Conservation (phyloP, 1,140 invertebrate species). For the Pseudomyrmex cubaensis region DNA sequence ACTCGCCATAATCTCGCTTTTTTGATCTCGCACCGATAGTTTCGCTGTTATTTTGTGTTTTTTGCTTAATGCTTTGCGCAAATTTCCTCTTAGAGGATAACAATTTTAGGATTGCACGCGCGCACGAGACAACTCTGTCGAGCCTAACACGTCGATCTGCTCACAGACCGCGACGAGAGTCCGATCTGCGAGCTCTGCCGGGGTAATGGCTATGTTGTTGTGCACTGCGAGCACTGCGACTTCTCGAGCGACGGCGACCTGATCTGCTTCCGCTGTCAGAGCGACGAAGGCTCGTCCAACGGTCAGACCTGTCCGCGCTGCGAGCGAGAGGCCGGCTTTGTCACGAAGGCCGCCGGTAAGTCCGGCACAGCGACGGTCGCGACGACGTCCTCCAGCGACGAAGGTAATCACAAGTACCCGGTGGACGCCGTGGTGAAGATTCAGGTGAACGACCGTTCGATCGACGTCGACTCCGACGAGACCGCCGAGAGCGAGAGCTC, state of each 20-base stretch:
- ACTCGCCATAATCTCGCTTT: background rate
- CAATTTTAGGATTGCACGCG: background rate
- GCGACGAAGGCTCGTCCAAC: constrained; percentile 74
- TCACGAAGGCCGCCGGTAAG: constrained; percentile 13
- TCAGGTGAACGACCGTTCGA: constrained; percentile 77
- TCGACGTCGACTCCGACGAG: constrained; percentile 80
- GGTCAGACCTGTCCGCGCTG: constrained; percentile 73
- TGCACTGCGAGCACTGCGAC: constrained; percentile 77
- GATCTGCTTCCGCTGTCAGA: constrained; percentile 82
- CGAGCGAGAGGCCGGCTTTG: constrained; percentile 59
- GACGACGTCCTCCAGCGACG: constrained; percentile 70
- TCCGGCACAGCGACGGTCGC: constrained; percentile 31
- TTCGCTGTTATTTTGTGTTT: background rate
- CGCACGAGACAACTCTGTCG: constrained; percentile 34
- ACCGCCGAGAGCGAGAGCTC: constrained; percentile 72
- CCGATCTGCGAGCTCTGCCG: constrained; percentile 73
- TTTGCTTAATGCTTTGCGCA: constrained; percentile 17
- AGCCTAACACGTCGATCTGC: constrained; percentile 30
- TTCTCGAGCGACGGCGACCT: constrained; percentile 78
- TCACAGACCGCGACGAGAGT: constrained; percentile 68
- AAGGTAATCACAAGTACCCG: constrained; percentile 68
- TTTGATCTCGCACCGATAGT: background rate
- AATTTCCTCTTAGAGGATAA: constrained; percentile 17
- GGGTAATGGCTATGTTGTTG: constrained; percentile 55
- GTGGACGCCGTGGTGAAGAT: constrained; percentile 79